These are phyloP conservation scores for Podarcis siculus DNA, from an alignment of 2,797 vertebrate species.

Conservation along the genomic window DNA sequence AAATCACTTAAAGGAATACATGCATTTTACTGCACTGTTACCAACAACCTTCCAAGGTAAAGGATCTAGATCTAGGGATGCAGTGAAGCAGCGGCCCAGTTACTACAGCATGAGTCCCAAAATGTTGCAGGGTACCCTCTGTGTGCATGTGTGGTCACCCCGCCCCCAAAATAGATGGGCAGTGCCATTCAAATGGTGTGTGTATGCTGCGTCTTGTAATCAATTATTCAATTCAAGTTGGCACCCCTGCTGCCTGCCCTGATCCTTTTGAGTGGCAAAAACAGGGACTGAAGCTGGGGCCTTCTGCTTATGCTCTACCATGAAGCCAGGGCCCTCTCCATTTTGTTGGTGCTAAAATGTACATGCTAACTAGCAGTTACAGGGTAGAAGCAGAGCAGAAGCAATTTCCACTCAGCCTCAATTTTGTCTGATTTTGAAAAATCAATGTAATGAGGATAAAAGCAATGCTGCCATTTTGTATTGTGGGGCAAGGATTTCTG, in stretches of 20 bases:
- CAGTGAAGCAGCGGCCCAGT: neutral
- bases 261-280: neutral
- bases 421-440: neutral
- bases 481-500: neutral
- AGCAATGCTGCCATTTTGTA: neutral
- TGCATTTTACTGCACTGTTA: neutral
- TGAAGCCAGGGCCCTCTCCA: neutral
- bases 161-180: no score
- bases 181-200: no score
- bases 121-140: neutral
- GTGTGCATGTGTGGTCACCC: neutral
- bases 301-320: neutral
- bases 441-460: neutral
- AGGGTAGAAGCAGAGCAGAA: neutral
- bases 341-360: neutral
- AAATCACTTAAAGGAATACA: neutral
- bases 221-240: neutral
- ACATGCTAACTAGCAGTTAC: neutral
- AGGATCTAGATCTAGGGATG: neutral
- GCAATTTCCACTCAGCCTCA: neutral
- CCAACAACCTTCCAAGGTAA: neutral
- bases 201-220: no score
- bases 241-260: neutral
- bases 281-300: neutral
- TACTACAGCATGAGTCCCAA: neutral